Evolutionary conservation across 1,140 invertebrate species (phyloP).

Genomic region (Sitobion miscanthi): DNA sequence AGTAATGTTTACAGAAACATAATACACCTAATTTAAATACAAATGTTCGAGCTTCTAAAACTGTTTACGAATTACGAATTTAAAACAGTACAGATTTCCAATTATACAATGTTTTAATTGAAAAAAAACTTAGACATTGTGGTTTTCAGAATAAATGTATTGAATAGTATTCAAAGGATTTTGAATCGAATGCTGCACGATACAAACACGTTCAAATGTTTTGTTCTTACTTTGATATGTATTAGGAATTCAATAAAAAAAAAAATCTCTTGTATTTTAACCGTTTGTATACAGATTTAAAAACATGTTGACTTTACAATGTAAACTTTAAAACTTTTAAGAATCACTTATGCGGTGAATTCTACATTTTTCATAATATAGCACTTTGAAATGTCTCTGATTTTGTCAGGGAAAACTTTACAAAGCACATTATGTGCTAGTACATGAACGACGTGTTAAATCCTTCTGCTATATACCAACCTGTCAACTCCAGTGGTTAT

Average conservation of each 20-base stretch:
- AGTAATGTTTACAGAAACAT: background rate
- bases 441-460: background rate
- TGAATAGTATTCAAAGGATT: background rate
- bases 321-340: conserved; percentile 5
- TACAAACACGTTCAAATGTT: background rate
- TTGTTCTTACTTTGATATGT: background rate
- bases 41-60: background rate
- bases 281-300: background rate
- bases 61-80: background rate
- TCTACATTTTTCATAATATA: background rate
- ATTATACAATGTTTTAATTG: background rate
- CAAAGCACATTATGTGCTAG: background rate
- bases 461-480: background rate
- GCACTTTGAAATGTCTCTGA: background rate
- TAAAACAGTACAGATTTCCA: background rate
- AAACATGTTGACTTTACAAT: background rate
- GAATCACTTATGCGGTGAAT: background rate
- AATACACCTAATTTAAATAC: background rate
- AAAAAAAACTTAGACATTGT: background rate
- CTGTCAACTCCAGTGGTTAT: background rate
- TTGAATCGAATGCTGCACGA: background rate
- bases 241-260: background rate
- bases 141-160: background rate
- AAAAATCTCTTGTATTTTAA: background rate
- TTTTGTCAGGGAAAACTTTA: background rate